Evolutionary conservation across 1,140 invertebrate genomes (phyloP), one percentile per base, ranked within the genome.

Genomic region (Drosophila ogumai): DNA sequence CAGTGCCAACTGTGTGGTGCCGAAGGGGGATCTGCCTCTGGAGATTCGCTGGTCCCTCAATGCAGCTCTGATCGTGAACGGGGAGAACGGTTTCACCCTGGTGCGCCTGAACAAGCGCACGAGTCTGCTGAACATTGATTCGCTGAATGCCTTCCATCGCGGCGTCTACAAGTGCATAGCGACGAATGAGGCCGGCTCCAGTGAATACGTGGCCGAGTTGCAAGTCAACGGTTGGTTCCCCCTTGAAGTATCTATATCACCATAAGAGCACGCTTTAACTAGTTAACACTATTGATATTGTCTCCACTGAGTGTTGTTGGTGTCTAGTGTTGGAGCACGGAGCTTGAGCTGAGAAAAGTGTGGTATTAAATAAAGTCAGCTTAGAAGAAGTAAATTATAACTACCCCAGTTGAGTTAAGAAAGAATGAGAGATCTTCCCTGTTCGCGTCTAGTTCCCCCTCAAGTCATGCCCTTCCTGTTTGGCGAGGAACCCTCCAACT

Each of bases 401-500:
- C 12, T 36, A 36, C 34, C 34, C 34, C 6, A 28, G 13, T n/a
- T 25, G 13, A 47, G 46, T 28, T 31, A 31, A n/a, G 25, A 25
- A 10, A 2, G 6, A 34, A 12, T 34, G 3, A 46, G 25, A 55
- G 6, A 6, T 25, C 17, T 50, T 19, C 15, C 19, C 41, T 13
- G 19, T n/a, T 13, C 17, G 13, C 19, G n/a, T 36, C 5, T 88
- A 92, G 91, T 93, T 3, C 84, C 95, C 61, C 96, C 96, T 28
- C 94, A 95, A 93, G 95, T 97, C 75, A 94, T 95, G 93, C 95
- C 95, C 55, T 96, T 96, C 91, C 93, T 94, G 50, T 96, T 96
- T 82, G 95, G 95, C 22, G 95, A 96, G 66, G 94, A 95, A 47
- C 94, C 95, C 36, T 93, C 96, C 19, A 96, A 96, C 91, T 94